Conservation (phyloP, 2,888 invertebrate species). For the Bursaphelenchus okinawaensis region DNA sequence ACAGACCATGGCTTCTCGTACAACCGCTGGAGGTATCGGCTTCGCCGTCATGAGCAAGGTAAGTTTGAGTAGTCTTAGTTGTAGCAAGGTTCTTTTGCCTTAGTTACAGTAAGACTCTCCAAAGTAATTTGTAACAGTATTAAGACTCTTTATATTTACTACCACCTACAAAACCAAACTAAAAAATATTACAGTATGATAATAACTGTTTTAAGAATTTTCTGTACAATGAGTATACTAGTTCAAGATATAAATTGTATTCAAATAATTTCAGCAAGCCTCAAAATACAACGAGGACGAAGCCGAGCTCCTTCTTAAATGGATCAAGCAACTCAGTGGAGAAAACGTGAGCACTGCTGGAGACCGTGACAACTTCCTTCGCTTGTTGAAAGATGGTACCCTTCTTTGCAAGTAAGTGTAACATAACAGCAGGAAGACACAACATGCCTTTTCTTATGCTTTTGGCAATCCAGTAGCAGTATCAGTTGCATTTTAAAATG, state of each 20-base stretch:
- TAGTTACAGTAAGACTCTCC: background rate
- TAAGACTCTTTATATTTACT: too few relatives aligned
- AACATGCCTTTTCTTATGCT: too few relatives aligned
- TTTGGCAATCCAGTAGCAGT: too few relatives aligned
- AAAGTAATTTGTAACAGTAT: too few relatives aligned
- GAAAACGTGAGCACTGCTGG: conserved; percentile 74
- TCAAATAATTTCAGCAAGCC: conserved; percentile 66
- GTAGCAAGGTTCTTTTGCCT: too few relatives aligned
- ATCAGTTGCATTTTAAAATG: too few relatives aligned
- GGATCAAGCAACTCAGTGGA: conserved; percentile 81
- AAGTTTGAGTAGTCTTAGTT: background rate
- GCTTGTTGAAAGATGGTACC: conserved; percentile 79
- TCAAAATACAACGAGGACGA: conserved; percentile 86
- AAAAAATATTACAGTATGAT: too few relatives aligned
- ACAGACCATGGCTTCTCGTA: conserved; percentile 54
- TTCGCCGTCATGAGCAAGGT: conserved; percentile 30
- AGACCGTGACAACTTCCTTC: conserved; percentile 74
- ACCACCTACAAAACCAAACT: too few relatives aligned
- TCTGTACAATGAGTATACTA: conserved; percentile 1
- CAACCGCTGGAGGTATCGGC: conserved; percentile 56
- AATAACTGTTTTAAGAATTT: too few relatives aligned
- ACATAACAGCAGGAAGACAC: too few relatives aligned
- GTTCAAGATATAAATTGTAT: conserved; percentile 4
- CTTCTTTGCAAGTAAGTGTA: conserved; percentile 81
- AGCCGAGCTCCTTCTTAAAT: conserved; percentile 82